Evolutionary conservation across 2,888 invertebrate species (phyloP).

Genomic region (Cosmorhoe ocellata): DNA sequence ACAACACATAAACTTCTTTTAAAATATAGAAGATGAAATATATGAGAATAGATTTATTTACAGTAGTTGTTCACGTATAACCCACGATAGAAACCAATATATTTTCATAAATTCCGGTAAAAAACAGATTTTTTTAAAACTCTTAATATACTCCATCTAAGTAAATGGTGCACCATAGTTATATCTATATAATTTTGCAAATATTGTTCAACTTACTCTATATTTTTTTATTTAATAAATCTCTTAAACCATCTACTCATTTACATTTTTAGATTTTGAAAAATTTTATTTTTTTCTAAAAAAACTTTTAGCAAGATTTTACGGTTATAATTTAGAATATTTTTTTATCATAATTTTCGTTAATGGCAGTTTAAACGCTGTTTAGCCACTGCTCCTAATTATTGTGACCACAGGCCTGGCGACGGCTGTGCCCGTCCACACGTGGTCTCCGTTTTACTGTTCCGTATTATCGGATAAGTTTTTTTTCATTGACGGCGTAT

Average conservation of each 20-base stretch:
- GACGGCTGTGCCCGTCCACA: too few relatives aligned
- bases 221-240: constrained; percentile 58
- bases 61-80: constrained; percentile 58
- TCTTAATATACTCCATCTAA: constrained; percentile 59
- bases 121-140: constrained; percentile 50
- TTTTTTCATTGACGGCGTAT: too few relatives aligned
- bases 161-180: constrained; percentile 75
- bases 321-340: constrained; percentile 33
- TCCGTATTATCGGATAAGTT: too few relatives aligned
- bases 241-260: constrained; percentile 57
- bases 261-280: constrained; percentile 51
- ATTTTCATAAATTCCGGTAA: constrained; percentile 48
- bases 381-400: constrained; percentile 12
- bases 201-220: constrained; percentile 47
- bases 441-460: too few relatives aligned
- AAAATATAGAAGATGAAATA: constrained; percentile 57
- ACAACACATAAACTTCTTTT: constrained; percentile 58
- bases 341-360: constrained; percentile 19
- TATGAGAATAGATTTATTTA: constrained; percentile 69
- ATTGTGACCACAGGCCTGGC: too few relatives aligned
- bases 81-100: constrained; percentile 62
- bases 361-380: constrained; percentile 29
- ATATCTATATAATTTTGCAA: constrained; percentile 66
- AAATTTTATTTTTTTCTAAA: constrained; percentile 25
- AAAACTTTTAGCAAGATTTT: constrained; percentile 34